Base-by-base conservation (phyloP, 2,797 vertebrate genomes). In the Pangasius macronema region DNA sequence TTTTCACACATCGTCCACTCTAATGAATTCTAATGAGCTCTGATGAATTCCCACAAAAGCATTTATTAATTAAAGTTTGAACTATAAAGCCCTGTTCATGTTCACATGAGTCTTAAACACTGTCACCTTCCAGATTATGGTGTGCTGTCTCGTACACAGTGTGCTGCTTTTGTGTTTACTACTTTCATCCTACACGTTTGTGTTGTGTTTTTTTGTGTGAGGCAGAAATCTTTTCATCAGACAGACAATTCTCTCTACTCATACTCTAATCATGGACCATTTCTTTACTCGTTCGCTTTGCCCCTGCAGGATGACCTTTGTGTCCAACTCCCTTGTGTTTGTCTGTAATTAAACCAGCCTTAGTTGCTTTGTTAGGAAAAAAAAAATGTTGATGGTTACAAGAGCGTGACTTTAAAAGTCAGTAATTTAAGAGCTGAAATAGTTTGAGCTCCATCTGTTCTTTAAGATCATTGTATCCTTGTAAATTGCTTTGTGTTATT, bases 291-390 rank as follows among this genome's bases (percentile, higher is more conserved):
- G 22, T 81, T 27, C 42, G 77, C 55, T 81, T 81, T 81, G 53
- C 55, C 33, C 33, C 55, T 55, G 36, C 55, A 81, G 36, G 55
- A 33, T 81, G 79, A 42, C 22, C 55, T 36, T 81, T 2, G n/a
- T 39, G 59, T 80, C 18, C 49, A 55, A 9, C 55, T 22, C 5
- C 42, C 36, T 81, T 16, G 55, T 42, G 55, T 39, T 24, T 33
- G 53, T 59, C 79, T 63, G 36, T n/a, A 82, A 82, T 82, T 82
- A 46, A 27, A 82, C 46, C 39, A 82, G 39, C 79, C 57, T 16
- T 82, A 42, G 57, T 82, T 18, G 22, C 30, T 57, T 63, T 63
- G 57, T 61, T 42, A 63, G 36, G 24, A 63, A 82, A 20, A 63
- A 82, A 20, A 57, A 42, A 82, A n/a, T 63, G 24, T n/a, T 61